phyloP scores from a whole-genome alignment of 2,888 invertebrate species.

The Spodoptera picta region DNA sequence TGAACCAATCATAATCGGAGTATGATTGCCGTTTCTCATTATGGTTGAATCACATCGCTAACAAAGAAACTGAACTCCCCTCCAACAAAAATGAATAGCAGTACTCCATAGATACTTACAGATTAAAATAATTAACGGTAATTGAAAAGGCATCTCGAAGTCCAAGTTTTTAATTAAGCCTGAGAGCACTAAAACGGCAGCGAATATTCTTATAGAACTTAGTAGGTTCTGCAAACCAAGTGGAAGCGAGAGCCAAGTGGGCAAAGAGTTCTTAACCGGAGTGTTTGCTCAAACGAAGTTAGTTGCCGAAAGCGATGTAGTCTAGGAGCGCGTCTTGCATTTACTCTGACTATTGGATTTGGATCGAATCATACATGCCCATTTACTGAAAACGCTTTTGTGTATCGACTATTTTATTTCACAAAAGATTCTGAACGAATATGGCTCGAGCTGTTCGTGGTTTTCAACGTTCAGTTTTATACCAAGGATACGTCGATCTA shows the following conservation, averaged over 20 bases:
- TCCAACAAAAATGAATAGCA: constrained; percentile 18
- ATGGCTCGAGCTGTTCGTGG: constrained; percentile 7
- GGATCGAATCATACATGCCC: constrained; percentile 68
- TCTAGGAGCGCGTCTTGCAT: constrained; percentile 67
- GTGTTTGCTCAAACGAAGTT: constrained; percentile 78
- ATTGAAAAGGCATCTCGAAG: constrained; percentile 53
- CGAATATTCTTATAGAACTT: constrained; percentile 61
- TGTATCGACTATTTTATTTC: constrained; percentile 48
- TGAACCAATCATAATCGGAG: no score
- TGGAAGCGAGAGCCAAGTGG: constrained; percentile 70
- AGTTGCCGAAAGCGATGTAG: constrained; percentile 71
- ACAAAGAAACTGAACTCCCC: background rate
- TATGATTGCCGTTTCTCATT: no score
- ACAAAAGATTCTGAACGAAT: constrained; percentile 18
- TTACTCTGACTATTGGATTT: constrained; percentile 75
- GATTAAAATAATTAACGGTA: constrained; percentile 49
- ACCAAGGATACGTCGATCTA: constrained; percentile 6
- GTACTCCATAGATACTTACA: constrained; percentile 19
- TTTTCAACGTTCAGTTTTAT: constrained; percentile 14
- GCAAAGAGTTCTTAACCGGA: constrained; percentile 70
- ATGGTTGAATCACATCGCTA: background rate
- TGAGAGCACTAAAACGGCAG: constrained; percentile 56
- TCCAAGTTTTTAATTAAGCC: constrained; percentile 63
- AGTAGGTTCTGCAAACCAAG: constrained; percentile 66
- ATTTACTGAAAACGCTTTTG: constrained; percentile 45